These are phyloP conservation scores for Belonocnema kinseyi DNA, from an alignment of 1,140 invertebrate genomes.

Conservation along the genomic window DNA sequence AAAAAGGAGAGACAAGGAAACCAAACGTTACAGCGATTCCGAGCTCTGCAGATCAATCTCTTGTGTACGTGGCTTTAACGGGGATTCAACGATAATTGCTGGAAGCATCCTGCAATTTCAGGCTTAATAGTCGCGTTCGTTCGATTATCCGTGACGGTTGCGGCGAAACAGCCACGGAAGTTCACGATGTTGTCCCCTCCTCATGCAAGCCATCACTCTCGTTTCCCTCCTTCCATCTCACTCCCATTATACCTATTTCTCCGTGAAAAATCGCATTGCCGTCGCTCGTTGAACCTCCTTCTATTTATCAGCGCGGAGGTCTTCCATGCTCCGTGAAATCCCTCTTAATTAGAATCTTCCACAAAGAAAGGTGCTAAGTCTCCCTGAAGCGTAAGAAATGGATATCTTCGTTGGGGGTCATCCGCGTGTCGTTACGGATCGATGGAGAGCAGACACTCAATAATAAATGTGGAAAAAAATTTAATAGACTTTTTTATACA, in stretches of 20 bases:
- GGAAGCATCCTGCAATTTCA: constrained; percentile 63
- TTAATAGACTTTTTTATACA: too few relatives aligned
- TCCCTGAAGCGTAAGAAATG: not conserved
- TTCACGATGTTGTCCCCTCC: constrained; percentile 44
- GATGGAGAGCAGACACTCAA: too few relatives aligned
- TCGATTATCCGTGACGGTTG: constrained; percentile 61
- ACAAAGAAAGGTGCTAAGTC: not conserved
- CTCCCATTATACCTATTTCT: not conserved
- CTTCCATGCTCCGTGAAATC: constrained; percentile 44
- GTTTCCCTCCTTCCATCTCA: not conserved
- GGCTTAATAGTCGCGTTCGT: constrained; percentile 61
- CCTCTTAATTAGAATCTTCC: constrained; percentile 42
- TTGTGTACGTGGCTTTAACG: constrained; percentile 40
- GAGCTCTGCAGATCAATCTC: constrained; percentile 43
- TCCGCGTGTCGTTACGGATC: not conserved
- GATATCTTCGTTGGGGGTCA: not conserved
- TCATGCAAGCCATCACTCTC: not conserved
- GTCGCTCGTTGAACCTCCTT: not conserved
- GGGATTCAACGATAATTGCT: constrained; percentile 57
- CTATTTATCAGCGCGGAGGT: not conserved
- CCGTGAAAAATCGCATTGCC: not conserved
- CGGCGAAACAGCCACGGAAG: constrained; percentile 49
- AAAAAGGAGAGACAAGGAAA: constrained; percentile 26
- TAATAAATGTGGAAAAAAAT: too few relatives aligned
- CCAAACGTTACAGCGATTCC: constrained; percentile 32